These are phyloP conservation scores for Diceros bicornis DNA, from an alignment of 2,797 vertebrate species.

Conservation along the genomic window DNA sequence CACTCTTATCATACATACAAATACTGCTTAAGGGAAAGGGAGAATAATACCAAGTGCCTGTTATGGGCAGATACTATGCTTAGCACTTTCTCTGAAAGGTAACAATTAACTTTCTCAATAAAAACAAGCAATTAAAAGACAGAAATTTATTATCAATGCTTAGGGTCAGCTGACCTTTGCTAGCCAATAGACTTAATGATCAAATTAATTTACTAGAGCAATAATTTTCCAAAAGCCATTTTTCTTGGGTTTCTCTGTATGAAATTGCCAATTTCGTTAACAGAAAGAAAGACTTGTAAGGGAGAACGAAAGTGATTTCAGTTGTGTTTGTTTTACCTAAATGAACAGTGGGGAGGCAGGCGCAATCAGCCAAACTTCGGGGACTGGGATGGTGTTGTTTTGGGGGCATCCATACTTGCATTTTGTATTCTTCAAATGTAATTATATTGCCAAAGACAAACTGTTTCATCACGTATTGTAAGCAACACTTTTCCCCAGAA, in stretches of 20 bases:
- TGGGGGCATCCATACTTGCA: slow-evolving; percentile 90
- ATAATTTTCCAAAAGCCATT: slow-evolving; percentile 79
- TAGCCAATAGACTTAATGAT: slow-evolving; percentile 88
- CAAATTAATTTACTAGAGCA: slow-evolving; percentile 87
- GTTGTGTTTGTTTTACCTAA: slow-evolving; percentile 89
- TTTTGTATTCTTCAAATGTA: slow-evolving; percentile 95
- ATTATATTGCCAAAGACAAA: slow-evolving; percentile 98
- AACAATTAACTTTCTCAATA: background rate
- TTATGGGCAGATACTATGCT: background rate
- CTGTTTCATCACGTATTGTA: slow-evolving; percentile 95
- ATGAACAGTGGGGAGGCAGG: slow-evolving; percentile 92
- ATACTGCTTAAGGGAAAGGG: background rate
- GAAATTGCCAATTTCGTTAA: slow-evolving; percentile 88
- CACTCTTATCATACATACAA: background rate
- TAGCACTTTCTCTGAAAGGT: background rate
- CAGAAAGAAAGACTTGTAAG: slow-evolving; percentile 86
- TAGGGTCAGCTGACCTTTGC: slow-evolving; percentile 87
- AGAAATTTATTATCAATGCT: slow-evolving; percentile 86
- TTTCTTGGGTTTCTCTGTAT: slow-evolving; percentile 87
- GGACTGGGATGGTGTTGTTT: slow-evolving; percentile 89
- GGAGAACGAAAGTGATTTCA: slow-evolving; percentile 86
- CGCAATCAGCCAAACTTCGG: slow-evolving; percentile 90
- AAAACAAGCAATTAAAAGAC: slow-evolving; percentile 88
- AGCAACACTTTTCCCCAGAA: slow-evolving; percentile 95
- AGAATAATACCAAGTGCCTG: background rate